Conservation (phyloP, 1,140 invertebrate species). For the Caenorhabditis latens region DNA sequence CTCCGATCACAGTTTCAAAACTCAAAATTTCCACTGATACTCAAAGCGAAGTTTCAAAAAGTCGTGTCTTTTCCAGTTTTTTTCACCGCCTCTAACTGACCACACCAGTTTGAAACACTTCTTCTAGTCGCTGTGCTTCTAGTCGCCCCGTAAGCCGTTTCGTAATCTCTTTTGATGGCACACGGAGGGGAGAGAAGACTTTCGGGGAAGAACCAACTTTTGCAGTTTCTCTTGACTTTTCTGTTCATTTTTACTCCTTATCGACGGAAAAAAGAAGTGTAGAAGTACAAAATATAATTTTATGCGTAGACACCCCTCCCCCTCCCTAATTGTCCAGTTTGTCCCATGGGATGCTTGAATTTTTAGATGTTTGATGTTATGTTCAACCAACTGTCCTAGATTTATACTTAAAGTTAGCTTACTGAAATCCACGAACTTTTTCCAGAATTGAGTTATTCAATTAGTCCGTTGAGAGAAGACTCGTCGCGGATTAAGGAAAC, state of each 20-base stretch:
- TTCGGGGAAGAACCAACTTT: constrained; percentile 39
- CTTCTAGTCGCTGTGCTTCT: neutral
- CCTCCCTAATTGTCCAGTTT: neutral
- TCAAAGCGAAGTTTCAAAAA: neutral
- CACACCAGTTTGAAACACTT: constrained; percentile 52
- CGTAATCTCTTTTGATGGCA: constrained; percentile 51
- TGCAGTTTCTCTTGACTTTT: neutral
- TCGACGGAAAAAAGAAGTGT: neutral
- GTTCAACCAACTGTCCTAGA: neutral
- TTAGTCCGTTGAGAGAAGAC: neutral
- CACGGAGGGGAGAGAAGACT: too few relatives aligned
- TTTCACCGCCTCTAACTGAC: neutral
- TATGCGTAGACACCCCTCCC: neutral
- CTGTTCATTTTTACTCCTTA: neutral
- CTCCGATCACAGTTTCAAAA: too few relatives aligned
- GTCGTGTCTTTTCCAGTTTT: constrained; percentile 26
- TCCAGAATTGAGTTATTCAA: neutral
- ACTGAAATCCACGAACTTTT: too few relatives aligned
- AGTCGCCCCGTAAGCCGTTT: constrained; percentile 41
- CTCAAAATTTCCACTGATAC: too few relatives aligned
- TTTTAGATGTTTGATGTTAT: constrained; percentile 4
- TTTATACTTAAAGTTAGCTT: neutral
- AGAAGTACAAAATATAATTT: neutral
- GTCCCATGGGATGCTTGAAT: neutral
- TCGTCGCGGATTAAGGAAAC: neutral